Conservation (phyloP, 92 coral and sea anemone genomes). For the Epizoanthus ramosus region DNA sequence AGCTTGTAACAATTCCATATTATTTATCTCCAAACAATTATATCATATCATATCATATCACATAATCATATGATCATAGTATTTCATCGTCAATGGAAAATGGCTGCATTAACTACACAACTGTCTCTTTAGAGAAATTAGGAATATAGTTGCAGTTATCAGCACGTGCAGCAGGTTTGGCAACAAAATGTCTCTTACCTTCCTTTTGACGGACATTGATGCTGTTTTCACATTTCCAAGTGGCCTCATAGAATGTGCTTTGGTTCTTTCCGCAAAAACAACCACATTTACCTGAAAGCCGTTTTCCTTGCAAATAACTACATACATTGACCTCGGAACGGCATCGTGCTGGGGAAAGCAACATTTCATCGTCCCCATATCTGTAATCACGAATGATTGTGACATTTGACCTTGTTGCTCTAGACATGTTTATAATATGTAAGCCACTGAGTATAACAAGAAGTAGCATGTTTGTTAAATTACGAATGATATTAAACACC, state of each 20-base stretch:
- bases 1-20: no score
- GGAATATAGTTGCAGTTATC: neutral
- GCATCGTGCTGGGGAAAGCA: neutral
- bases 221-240: slow-evolving; percentile 5
- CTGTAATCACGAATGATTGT: slow-evolving; percentile 18
- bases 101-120: no score
- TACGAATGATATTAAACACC: neutral
- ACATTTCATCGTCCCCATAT: slow-evolving; percentile 17
- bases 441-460: neutral
- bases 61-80: no score
- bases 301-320: neutral
- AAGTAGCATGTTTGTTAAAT: neutral
- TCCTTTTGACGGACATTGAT: slow-evolving; percentile 1
- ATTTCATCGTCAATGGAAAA: no score
- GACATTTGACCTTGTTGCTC: neutral
- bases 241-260: slow-evolving; percentile 25
- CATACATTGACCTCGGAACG: neutral
- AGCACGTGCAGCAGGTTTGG: neutral
- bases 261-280: slow-evolving; percentile 16
- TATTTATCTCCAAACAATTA: no score
- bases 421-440: neutral
- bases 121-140: no score
- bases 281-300: slow-evolving; percentile 2
- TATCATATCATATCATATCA: no score
- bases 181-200: neutral